phyloP scores from a whole-genome alignment of 35 echinoderm and acorn worm species.

The Amphiura filiformis region DNA sequence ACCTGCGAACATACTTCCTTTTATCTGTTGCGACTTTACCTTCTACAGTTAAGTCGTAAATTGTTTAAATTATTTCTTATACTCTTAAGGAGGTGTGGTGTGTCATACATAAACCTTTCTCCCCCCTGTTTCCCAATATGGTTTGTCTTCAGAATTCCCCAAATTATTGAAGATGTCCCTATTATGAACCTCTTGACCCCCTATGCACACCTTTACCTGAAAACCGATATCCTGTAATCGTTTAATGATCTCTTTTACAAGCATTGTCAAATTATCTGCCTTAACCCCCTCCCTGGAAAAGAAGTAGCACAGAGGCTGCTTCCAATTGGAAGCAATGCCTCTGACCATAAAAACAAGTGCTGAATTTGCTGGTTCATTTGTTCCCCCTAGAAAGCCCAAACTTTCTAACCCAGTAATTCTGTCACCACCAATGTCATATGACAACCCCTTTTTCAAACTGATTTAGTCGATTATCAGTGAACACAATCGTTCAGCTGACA shows the following conservation, averaged over 20 bases:
- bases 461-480: not conserved
- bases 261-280: not conserved
- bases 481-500: not conserved
- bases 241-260: not conserved
- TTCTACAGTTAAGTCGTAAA: not conserved
- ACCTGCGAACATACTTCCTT: not conserved
- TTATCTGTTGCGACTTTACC: too few relatives aligned
- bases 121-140: not conserved
- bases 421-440: not conserved
- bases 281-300: not conserved
- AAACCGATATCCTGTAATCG: not conserved
- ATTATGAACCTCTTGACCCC: not conserved
- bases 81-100: not conserved
- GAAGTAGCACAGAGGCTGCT: not conserved
- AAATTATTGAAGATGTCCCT: not conserved
- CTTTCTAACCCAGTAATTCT: not conserved
- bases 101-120: not conserved
- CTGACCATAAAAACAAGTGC: constrained; percentile 6
- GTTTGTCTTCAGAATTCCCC: not conserved
- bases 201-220: not conserved
- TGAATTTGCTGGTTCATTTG: not conserved
- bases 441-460: not conserved
- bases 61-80: not conserved
- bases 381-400: not conserved
- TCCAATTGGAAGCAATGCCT: not conserved